Conservation (phyloP, 2,113 vertebrate genomes). For the Pedetes capensis region DNA sequence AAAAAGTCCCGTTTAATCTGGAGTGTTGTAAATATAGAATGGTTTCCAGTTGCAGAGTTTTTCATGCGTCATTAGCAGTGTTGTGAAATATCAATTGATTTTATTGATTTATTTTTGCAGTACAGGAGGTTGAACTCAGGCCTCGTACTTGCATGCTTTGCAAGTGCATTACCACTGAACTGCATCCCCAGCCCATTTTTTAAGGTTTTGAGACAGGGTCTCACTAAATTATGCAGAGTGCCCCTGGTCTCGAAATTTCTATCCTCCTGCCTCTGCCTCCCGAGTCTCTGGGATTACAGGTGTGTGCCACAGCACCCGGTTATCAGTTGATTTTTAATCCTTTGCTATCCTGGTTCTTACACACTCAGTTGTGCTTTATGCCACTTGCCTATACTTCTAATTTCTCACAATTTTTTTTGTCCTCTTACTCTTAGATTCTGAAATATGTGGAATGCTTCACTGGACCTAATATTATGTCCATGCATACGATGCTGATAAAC, state of each 20-base stretch:
- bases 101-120: too few relatives aligned
- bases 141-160: too few relatives aligned
- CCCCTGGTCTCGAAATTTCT: too few relatives aligned
- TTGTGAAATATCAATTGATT: too few relatives aligned
- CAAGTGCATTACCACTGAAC: too few relatives aligned
- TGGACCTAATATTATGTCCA: conserved; percentile 95
- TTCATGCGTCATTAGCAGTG: background rate
- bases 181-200: too few relatives aligned
- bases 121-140: too few relatives aligned
- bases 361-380: background rate
- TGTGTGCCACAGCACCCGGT: too few relatives aligned
- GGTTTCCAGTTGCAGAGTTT: background rate
- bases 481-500: conserved; percentile 98
- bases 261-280: too few relatives aligned
- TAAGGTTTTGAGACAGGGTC: too few relatives aligned
- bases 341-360: background rate
- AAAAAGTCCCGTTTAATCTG: background rate
- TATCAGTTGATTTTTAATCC: background rate
- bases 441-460: conserved; percentile 94
- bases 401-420: conserved; percentile 13
- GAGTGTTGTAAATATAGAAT: background rate
- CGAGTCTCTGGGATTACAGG: too few relatives aligned
- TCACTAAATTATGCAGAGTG: too few relatives aligned
- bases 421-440: conserved; percentile 86
- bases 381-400: background rate